phyloP scores from a whole-genome alignment of 2,797 vertebrate genomes.

The Arctocebus calabarensis region DNA sequence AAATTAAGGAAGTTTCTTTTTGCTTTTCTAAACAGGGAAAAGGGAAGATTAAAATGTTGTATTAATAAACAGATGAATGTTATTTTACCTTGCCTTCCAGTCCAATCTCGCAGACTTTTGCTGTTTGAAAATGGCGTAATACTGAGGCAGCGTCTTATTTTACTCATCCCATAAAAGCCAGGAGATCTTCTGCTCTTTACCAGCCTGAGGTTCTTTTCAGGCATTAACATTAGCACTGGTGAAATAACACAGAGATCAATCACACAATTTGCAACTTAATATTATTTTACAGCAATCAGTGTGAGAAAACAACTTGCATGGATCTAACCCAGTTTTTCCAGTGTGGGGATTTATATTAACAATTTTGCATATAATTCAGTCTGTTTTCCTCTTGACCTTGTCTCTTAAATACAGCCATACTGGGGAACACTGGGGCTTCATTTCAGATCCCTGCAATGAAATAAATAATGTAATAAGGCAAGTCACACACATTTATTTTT shows the following conservation, averaged over 20 bases:
- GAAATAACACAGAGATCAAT: neutral
- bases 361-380: neutral
- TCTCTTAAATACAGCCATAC: neutral
- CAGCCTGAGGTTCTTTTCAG: neutral
- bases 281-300: neutral
- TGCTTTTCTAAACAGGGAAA: neutral
- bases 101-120: neutral
- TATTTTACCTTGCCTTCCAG: neutral
- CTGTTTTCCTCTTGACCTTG: slow-evolving; percentile 1
- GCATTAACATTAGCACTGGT: neutral
- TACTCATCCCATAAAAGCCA: neutral
- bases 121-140: neutral
- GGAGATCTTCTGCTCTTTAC: neutral
- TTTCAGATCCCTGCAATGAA: too few species aligned
- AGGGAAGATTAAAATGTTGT: neutral
- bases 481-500: too few species aligned
- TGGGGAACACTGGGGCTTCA: too few species aligned
- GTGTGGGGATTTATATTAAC: neutral
- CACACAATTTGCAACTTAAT: neutral
- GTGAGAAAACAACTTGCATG: neutral
- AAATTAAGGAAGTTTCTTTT: neutral
- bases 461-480: too few species aligned
- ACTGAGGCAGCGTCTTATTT: neutral
- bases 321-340: neutral
- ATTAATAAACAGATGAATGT: neutral